Base-by-base conservation (phyloP, 2,113 vertebrate species). In the Megalops atlanticus region DNA sequence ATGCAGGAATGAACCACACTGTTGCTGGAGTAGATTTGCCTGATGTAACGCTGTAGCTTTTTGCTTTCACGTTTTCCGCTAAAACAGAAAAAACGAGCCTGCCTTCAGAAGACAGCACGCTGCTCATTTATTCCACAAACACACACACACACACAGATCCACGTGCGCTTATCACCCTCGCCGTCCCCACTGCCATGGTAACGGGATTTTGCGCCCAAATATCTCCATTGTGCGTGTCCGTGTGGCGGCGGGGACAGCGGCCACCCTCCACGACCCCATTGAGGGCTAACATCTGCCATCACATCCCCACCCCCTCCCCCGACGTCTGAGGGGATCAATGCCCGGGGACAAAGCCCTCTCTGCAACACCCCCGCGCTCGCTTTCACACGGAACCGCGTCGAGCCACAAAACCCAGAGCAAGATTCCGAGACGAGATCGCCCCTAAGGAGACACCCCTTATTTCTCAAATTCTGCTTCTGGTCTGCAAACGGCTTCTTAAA, bases 131-230 rank as follows among this genome's bases (percentile, higher is more conserved):
- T 85, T 84, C 85, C 83, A 81, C 75, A 33, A 45, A 74, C 45
- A 33, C 52, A 15, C 79, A 43, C 41, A 81, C 58, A 77, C 64
- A 39, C 72, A 74, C 76, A 40, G 54, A 52, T 71, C 54, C 38
- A 84, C 79, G 87, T 86, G 87, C 89, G 87, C 84, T 84, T 91
- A 91, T 91, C 86, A 88, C 79, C 85, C 80, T 78, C 74, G 81
- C 88, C 85, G 88, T 88, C 84, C 86, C 83, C 89, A 94, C 85
- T 92, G 86, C 88, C 92, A 91, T 91, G 89, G 89, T 89, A 93
- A 95, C 89, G 18, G 83, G 81, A 87, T 91, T 88, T 43, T 74
- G 88, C 81, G 82, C 84, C 89, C 86, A 87, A 83, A 91, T 81
- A 83, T 88, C n/a, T 84, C 84, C 73, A 84, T 85, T 85, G 84